phyloP scores from a whole-genome alignment of 1,140 invertebrate species.

The Cydia splendana region DNA sequence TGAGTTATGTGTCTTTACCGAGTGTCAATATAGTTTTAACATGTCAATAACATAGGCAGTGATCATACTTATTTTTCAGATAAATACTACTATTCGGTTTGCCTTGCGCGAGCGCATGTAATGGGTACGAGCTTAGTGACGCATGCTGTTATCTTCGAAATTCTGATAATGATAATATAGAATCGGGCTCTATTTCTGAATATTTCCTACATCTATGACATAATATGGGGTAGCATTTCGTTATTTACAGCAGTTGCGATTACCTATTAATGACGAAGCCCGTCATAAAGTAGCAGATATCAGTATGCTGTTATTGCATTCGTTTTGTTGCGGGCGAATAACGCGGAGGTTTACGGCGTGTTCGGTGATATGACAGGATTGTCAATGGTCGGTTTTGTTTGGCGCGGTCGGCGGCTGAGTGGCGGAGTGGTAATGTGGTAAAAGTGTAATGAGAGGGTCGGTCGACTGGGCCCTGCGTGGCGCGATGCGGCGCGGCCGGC shows the following conservation, averaged over 20 bases:
- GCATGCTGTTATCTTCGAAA: no score
- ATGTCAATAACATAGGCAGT: no score
- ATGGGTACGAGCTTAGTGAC: no score
- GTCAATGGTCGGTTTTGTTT: slow-evolving; percentile 33
- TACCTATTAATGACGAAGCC: background rate
- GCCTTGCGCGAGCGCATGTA: no score
- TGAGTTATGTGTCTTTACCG: no score
- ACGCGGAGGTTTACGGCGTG: slow-evolving; percentile 20
- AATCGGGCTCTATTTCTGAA: background rate
- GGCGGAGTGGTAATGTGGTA: slow-evolving; percentile 57
- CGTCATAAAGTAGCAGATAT: background rate
- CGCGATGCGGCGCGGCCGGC: slow-evolving; percentile 53
- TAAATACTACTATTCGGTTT: no score
- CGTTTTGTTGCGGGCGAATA: slow-evolving; percentile 24
- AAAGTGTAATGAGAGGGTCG: slow-evolving; percentile 71
- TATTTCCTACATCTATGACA: background rate
- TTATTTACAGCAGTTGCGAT: background rate
- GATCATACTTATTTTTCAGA: no score
- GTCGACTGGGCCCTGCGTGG: slow-evolving; percentile 56
- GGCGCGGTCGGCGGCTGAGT: slow-evolving; percentile 41
- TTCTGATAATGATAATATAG: background rate
- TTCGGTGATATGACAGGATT: slow-evolving; percentile 36
- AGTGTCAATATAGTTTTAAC: no score
- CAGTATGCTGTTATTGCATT: slow-evolving; percentile 6
- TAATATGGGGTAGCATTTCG: background rate